phyloP scores from a whole-genome alignment of 1,140 invertebrate species.

The Habropoda laboriosa region DNA sequence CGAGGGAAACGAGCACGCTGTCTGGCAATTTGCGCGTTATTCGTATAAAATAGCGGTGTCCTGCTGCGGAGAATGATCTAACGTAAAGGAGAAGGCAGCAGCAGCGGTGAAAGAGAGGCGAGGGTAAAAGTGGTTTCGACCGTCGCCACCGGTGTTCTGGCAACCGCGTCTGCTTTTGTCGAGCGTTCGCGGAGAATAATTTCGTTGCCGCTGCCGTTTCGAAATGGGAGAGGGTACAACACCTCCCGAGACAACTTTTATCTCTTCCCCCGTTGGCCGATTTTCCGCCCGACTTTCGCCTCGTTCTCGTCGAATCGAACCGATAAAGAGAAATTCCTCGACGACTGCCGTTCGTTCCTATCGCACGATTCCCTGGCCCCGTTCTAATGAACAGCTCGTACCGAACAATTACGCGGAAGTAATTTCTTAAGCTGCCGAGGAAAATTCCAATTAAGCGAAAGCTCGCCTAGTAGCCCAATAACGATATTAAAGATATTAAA shows the following conservation, averaged over 20 bases:
- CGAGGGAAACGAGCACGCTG: too few species aligned
- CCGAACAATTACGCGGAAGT: slow-evolving; percentile 53
- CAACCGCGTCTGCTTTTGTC: slow-evolving; percentile 17
- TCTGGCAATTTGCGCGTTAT: slow-evolving; percentile 13
- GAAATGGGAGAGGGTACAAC: too few species aligned
- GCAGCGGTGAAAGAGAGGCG: slow-evolving; percentile 4
- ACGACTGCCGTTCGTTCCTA: not conserved
- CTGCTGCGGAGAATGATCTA: not conserved
- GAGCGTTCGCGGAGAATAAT: slow-evolving; percentile 13
- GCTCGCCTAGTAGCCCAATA: slow-evolving; percentile 44
- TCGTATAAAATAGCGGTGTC: not conserved
- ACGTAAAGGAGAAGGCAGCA: too few species aligned
- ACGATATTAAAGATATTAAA: slow-evolving; percentile 60
- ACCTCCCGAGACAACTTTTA: slow-evolving; percentile 30
- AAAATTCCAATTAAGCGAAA: slow-evolving; percentile 61
- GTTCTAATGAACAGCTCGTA: slow-evolving; percentile 48
- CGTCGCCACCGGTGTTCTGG: slow-evolving; percentile 38
- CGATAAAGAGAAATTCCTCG: slow-evolving; percentile 20
- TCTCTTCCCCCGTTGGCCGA: not conserved
- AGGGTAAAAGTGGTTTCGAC: slow-evolving; percentile 10
- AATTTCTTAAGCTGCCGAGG: slow-evolving; percentile 57
- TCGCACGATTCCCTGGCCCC: slow-evolving; percentile 1
- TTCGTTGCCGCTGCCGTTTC: not conserved
- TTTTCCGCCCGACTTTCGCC: slow-evolving; percentile 21
- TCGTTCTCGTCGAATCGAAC: slow-evolving; percentile 24